These are phyloP conservation scores for Ammodramus savannarum DNA, from an alignment of 2,113 vertebrate genomes.

Conservation along the genomic window DNA sequence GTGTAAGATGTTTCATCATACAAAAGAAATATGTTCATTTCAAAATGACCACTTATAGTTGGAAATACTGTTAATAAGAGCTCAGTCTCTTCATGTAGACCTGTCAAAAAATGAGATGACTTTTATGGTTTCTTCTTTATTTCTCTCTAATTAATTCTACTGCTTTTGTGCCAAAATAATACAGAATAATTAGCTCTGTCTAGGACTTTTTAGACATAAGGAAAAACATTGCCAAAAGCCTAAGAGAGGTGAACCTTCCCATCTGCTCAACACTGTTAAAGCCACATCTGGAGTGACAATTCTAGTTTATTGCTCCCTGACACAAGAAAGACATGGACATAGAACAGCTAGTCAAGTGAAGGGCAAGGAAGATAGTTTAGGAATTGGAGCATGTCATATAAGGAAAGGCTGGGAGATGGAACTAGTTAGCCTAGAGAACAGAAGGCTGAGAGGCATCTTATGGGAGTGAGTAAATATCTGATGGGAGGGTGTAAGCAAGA, in stretches of 20 bases:
- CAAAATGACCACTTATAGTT: not conserved
- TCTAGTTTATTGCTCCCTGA: not conserved
- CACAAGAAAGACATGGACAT: not conserved
- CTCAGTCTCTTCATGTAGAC: not conserved
- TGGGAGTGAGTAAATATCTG: not conserved
- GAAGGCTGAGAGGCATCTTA: not conserved
- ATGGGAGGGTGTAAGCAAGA: not conserved
- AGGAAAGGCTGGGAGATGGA: not conserved
- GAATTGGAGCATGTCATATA: not conserved
- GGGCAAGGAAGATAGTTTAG: not conserved
- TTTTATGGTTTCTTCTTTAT: not conserved
- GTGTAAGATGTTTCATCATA: not conserved
- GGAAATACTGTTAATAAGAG: not conserved
- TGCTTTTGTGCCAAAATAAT: not conserved
- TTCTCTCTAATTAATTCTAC: not conserved
- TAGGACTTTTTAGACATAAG: not conserved
- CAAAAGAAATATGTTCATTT: not conserved
- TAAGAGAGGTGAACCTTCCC: not conserved
- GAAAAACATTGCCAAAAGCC: not conserved
- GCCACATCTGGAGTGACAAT: not conserved
- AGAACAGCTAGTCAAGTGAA: not conserved
- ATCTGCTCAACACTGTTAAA: not conserved
- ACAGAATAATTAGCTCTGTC: not conserved
- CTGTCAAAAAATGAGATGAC: not conserved
- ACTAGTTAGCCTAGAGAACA: not conserved